Conservation (phyloP, 2,888 invertebrate species). For the Lepidochrysops patricia region DNA sequence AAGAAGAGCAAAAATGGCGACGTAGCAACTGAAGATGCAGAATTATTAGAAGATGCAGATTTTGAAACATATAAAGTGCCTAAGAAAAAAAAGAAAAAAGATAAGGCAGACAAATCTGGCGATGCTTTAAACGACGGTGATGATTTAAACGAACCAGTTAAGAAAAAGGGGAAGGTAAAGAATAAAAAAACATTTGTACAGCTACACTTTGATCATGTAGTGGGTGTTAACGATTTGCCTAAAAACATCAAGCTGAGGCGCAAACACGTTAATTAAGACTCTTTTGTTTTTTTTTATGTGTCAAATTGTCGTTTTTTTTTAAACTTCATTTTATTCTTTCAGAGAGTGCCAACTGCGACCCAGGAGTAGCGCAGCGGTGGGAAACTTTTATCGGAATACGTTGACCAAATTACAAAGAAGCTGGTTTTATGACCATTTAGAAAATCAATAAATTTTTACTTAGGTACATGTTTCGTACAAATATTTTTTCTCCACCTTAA, state of each 20-base stretch:
- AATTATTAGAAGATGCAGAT: not conserved
- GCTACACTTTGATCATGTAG: slow-evolving; percentile 5
- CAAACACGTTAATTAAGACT: not conserved
- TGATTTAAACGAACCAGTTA: not conserved
- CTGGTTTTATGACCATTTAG: slow-evolving; percentile 2
- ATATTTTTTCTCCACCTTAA: not conserved
- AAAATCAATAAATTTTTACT: slow-evolving; percentile 12
- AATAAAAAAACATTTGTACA: not conserved
- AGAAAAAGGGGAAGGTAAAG: not conserved
- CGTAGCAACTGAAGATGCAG: not conserved
- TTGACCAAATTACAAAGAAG: not conserved
- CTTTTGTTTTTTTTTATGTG: not conserved
- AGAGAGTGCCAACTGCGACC: not conserved
- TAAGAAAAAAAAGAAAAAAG: slow-evolving; percentile 31
- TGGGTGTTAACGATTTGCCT: slow-evolving; percentile 5
- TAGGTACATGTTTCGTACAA: not conserved
- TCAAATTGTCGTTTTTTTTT: not conserved
- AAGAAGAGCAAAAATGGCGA: not conserved
- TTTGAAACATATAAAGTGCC: slow-evolving; percentile 19
- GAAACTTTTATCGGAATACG: not conserved
- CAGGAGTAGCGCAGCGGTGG: slow-evolving; percentile 1
- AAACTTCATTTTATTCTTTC: slow-evolving; percentile 2
- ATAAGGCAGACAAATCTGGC: not conserved
- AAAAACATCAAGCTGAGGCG: not conserved
- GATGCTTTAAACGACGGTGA: not conserved